Conservation (phyloP, 2,113 vertebrate genomes). For the Dicerorhinus sumatrensis region DNA sequence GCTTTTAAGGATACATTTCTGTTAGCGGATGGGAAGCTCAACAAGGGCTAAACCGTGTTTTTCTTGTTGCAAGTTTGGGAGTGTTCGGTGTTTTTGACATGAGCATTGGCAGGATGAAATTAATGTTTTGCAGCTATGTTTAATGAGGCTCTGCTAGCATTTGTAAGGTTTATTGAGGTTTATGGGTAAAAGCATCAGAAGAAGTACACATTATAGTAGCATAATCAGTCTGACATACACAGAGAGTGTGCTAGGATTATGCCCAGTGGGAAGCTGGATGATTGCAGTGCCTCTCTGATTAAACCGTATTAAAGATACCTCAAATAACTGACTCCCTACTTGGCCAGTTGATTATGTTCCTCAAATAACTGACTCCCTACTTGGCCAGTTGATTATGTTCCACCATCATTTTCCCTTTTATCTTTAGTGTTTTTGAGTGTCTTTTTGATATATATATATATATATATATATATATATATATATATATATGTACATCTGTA, state of each 20-base stretch:
- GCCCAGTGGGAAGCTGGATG: not conserved
- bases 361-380: not conserved
- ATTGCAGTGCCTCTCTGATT: slow-evolving; percentile 28
- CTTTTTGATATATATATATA: too few relatives aligned
- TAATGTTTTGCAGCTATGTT: not conserved
- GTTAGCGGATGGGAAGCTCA: not conserved
- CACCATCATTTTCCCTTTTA: not conserved
- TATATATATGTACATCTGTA: too few relatives aligned
- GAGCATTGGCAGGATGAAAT: not conserved
- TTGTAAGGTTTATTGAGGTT: not conserved
- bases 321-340: not conserved
- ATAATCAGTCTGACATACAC: not conserved
- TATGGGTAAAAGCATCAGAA: not conserved
- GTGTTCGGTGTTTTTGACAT: not conserved
- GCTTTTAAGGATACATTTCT: not conserved
- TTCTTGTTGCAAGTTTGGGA: not conserved
- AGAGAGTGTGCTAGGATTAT: not conserved
- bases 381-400: not conserved
- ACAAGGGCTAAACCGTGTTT: not conserved
- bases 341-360: too few relatives aligned
- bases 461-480: too few relatives aligned
- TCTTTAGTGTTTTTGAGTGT: too few relatives aligned
- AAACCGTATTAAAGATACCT: not conserved
- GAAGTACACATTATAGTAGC: not conserved
- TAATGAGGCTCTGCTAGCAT: not conserved